Evolutionary conservation across 2,797 vertebrate species (phyloP), one percentile per base, ranked within the genome.

Genomic region (Hoplostethus mediterraneus): DNA sequence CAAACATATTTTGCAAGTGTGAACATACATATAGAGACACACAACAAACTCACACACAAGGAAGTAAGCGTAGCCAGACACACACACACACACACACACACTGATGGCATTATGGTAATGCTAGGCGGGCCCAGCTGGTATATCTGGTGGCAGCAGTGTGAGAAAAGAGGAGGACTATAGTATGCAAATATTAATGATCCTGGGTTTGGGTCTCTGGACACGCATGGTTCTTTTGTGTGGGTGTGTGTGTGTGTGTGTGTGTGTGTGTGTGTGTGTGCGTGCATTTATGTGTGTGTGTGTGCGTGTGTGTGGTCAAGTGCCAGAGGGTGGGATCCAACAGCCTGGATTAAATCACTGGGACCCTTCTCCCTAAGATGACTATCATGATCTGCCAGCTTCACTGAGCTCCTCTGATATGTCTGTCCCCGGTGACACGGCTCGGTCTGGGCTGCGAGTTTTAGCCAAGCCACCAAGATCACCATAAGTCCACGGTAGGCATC

Each of bases 141-240:
- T 92, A 93, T 93, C 91, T 91, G 89, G 89, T 94, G 88, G 90
- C 90, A 92, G 90, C 91, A 90, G 88, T 89, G 89, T 91, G 90
- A 92, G 88, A 89, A 93, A 92, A 92, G 91, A 92, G 90, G 90
- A 94, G 93, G 91, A 90, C 92, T 93, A 87, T 93, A 91, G 91
- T 93, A 90, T 91, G 93, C 91, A 95, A 94, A 95, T 92, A 94
- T 80, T 92, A 92, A 93, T 92, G 93, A 93, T 94, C 92, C 92
- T 86, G 79, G 88, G 88, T 92, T 90, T 90, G 88, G 86, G 90
- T 89, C 90, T 91, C 86, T 93, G 90, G 92, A 93, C 91, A 91
- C 40, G 67, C 80, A 68, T 86, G 82, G 58, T 81, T 90, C 80
- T 79, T 87, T 89, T 87, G 76, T 73, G 56, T 59, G 59, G 73